Conservation (phyloP, 2,113 vertebrate genomes). For the Grammomys dolichurus region DNA sequence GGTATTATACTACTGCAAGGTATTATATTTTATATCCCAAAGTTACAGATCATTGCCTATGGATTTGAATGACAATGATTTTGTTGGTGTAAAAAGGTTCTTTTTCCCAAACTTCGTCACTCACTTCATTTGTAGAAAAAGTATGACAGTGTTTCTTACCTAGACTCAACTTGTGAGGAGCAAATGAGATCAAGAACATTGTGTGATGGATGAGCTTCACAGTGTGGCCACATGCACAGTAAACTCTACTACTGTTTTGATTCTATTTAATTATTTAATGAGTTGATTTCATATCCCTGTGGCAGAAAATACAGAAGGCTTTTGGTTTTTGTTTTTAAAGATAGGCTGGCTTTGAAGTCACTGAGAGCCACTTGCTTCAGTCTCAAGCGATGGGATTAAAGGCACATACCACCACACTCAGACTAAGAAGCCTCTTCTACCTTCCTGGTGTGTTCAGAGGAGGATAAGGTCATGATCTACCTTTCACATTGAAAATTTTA, state of each 20-base stretch:
- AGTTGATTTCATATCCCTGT: too few species aligned
- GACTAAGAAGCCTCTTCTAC: background rate
- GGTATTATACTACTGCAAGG: background rate
- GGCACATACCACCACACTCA: background rate
- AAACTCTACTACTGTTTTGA: background rate
- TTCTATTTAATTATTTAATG: too few species aligned
- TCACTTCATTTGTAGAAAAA: constrained; percentile 43
- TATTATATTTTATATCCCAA: background rate
- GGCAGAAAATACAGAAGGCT: too few species aligned
- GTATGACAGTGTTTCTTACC: constrained; percentile 7
- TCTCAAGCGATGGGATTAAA: background rate
- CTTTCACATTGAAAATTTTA: background rate
- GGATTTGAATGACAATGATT: background rate
- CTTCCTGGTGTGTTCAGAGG: background rate
- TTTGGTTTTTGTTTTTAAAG: background rate
- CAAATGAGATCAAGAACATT: background rate
- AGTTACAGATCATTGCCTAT: background rate
- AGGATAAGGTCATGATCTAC: background rate
- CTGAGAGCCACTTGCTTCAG: background rate
- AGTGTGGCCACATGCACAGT: background rate
- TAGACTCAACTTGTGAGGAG: constrained; percentile 14
- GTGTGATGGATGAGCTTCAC: background rate
- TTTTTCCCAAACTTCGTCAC: background rate
- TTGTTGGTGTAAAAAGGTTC: background rate
- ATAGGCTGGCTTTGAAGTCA: background rate